Evolutionary conservation across 1,140 invertebrate genomes (phyloP).

Genomic region (Bilobella aurantiaca): DNA sequence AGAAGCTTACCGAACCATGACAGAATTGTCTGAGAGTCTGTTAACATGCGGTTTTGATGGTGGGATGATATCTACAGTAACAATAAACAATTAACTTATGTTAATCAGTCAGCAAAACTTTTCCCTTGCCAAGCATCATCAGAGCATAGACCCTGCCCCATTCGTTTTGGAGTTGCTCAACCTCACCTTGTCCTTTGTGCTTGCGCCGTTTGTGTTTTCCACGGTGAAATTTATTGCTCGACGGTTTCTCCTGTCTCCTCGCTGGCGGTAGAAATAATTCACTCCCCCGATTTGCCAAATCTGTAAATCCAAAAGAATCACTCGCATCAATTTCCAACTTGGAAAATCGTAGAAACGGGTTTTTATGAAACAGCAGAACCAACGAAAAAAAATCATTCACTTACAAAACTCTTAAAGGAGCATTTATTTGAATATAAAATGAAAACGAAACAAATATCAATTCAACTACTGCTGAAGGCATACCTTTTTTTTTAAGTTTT

Average conservation of each 20-base stretch:
- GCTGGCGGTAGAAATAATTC: constrained; percentile 21
- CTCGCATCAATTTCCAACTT: no score
- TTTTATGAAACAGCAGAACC: neutral
- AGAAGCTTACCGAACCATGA: constrained; percentile 7
- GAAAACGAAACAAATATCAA: no score
- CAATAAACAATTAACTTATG: constrained; percentile 15
- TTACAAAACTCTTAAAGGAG: no score
- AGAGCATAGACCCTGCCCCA: neutral
- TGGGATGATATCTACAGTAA: constrained; percentile 62
- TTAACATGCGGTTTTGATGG: constrained; percentile 75
- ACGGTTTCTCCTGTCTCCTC: constrained; percentile 26
- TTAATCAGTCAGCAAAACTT: no score
- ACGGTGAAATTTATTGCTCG: constrained; percentile 28
- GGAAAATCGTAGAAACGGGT: neutral
- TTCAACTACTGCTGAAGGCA: no score
- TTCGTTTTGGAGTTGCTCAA: neutral
- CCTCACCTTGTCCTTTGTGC: constrained; percentile 33
- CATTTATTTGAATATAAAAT: no score
- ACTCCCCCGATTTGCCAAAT: constrained; percentile 22
- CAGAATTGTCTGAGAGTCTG: constrained; percentile 49
- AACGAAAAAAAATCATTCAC: no score
- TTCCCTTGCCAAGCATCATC: no score
- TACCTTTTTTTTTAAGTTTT: no score
- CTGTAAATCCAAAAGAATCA: constrained; percentile 4
- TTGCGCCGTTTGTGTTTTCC: constrained; percentile 31